phyloP scores from a whole-genome alignment of 2,888 invertebrate species.

The Lycophotia porphyrea region DNA sequence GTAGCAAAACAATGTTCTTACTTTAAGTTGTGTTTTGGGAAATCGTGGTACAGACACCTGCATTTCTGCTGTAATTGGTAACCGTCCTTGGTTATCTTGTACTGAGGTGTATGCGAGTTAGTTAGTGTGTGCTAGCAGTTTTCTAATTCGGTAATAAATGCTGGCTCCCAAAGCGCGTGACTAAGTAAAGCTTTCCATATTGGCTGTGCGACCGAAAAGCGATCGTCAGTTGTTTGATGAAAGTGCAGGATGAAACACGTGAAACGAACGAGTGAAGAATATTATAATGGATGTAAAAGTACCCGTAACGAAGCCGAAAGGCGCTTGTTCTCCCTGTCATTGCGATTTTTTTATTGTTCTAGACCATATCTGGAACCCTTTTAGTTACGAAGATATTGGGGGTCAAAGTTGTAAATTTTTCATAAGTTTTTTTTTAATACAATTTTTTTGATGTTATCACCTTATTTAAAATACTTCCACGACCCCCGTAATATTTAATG shows the following conservation, averaged over 20 bases:
- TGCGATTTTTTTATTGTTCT: too few species aligned
- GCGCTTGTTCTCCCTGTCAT: too few species aligned
- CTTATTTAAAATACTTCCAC: too few species aligned
- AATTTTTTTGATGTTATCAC: too few species aligned
- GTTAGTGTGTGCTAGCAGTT: not conserved
- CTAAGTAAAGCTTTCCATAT: not conserved
- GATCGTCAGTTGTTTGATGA: not conserved
- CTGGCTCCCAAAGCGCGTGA: not conserved
- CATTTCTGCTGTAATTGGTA: slow-evolving; percentile 22
- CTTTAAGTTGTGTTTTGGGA: slow-evolving; percentile 6
- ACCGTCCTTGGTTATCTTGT: not conserved
- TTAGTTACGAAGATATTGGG: too few species aligned
- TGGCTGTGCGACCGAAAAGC: not conserved
- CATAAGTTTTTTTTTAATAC: too few species aligned
- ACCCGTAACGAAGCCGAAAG: too few species aligned
- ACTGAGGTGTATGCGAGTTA: not conserved
- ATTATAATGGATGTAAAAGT: too few species aligned
- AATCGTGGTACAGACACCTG: slow-evolving; percentile 6
- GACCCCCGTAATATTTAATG: too few species aligned
- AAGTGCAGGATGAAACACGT: not conserved
- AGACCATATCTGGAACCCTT: too few species aligned
- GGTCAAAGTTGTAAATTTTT: too few species aligned
- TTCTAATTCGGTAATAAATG: not conserved
- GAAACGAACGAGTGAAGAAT: not conserved
- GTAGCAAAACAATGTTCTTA: slow-evolving; percentile 27